phyloP scores from a whole-genome alignment of 2,797 vertebrate genomes.

The Pseudochromis fuscus region DNA sequence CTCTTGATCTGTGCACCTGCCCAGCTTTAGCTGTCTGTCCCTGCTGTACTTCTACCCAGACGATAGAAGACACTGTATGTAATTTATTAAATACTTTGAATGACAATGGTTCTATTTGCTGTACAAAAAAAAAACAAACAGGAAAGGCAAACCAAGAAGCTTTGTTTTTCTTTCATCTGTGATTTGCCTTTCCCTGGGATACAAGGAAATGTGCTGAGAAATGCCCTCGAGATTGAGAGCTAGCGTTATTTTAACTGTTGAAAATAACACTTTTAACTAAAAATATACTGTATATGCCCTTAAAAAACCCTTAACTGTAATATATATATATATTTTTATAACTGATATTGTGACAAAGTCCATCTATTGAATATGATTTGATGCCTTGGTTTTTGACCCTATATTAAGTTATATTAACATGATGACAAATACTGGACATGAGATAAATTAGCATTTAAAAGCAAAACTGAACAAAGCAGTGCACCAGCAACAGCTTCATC shows the following conservation, averaged over 20 bases:
- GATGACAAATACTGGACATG: constrained; percentile 41
- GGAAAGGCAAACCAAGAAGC: constrained; percentile 69
- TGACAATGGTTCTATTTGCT: constrained; percentile 81
- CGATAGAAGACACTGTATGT: constrained; percentile 80
- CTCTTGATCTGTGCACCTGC: constrained; percentile 55
- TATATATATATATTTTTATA: constrained; percentile 90
- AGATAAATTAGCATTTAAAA: constrained; percentile 40
- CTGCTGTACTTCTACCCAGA: constrained; percentile 87
- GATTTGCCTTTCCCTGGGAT: constrained; percentile 71
- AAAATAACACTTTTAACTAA: constrained; percentile 75
- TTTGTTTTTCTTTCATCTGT: constrained; percentile 58
- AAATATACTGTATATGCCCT: constrained; percentile 78
- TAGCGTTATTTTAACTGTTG: constrained; percentile 71
- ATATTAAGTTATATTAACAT: constrained; percentile 43
- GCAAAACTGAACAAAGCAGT: constrained; percentile 51
- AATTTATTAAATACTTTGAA: constrained; percentile 81
- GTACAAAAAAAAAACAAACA: constrained; percentile 61
- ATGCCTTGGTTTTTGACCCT: constrained; percentile 67
- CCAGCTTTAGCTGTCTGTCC: constrained; percentile 69
- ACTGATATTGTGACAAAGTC: constrained; percentile 80
- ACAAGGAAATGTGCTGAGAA: constrained; percentile 61
- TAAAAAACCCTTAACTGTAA: constrained; percentile 82
- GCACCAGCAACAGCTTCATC: constrained; percentile 75
- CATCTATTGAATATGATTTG: constrained; percentile 78
- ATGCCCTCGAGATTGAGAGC: constrained; percentile 60